These are phyloP conservation scores for Microctonus aethiopoides DNA, from an alignment of 2,888 invertebrate species.

Conservation along the genomic window DNA sequence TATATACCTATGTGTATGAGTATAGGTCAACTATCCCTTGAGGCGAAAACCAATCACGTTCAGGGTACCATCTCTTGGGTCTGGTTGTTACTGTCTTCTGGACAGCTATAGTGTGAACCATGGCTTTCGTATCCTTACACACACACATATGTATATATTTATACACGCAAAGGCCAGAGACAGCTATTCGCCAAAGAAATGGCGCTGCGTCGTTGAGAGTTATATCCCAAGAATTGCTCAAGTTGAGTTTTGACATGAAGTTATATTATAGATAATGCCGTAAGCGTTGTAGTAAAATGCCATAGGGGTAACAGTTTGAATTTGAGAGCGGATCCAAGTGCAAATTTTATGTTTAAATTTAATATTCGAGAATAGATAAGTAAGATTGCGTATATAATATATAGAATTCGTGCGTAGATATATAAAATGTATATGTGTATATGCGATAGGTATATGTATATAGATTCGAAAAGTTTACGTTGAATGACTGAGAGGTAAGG, in stretches of 20 bases:
- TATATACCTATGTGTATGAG: neutral
- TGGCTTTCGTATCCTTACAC: neutral
- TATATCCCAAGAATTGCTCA: slow-evolving; percentile 47
- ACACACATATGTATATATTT: neutral
- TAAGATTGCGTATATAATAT: neutral
- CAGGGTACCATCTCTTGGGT: slow-evolving; percentile 36
- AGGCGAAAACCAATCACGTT: slow-evolving; percentile 47
- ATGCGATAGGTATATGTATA: neutral
- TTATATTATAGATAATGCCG: neutral
- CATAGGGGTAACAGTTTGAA: slow-evolving; percentile 9
- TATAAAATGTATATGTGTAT: slow-evolving; percentile 15
- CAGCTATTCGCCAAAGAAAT: slow-evolving; percentile 42
- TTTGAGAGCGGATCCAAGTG: slow-evolving; percentile 4
- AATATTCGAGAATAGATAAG: slow-evolving; percentile 51
- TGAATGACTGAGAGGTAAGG: slow-evolving; percentile 6
- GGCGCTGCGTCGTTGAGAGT: slow-evolving; percentile 40
- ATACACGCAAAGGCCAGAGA: no score
- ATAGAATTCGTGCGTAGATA: slow-evolving; percentile 14
- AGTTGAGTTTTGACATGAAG: slow-evolving; percentile 39
- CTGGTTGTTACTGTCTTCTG: slow-evolving; percentile 42
- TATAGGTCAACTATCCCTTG: slow-evolving; percentile 44
- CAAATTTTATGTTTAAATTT: slow-evolving; percentile 49
- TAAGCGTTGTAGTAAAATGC: neutral
- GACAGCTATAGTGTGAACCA: slow-evolving; percentile 19
- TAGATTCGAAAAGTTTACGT: slow-evolving; percentile 22